phyloP scores from a whole-genome alignment of 2,113 vertebrate species.

The Vulpes vulpes region DNA sequence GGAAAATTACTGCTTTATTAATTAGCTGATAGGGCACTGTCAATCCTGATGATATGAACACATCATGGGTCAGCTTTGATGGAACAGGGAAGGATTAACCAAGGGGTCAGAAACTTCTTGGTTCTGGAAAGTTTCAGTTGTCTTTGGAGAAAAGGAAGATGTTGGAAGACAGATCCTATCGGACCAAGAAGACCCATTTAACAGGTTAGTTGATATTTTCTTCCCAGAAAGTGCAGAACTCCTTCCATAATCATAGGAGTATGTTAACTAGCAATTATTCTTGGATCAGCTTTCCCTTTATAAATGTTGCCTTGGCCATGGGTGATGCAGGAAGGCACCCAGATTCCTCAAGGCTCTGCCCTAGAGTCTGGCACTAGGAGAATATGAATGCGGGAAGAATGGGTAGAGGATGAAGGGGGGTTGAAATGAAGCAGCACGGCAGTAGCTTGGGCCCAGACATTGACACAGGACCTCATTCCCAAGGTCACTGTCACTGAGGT shows the following conservation, averaged over 20 bases:
- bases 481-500: not conserved
- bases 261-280: not conserved
- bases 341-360: not conserved
- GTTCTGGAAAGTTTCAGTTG: slow-evolving; percentile 25
- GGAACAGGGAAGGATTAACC: not conserved
- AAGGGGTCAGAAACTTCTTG: not conserved
- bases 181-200: not conserved
- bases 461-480: not conserved
- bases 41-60: slow-evolving; percentile 7
- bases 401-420: not conserved
- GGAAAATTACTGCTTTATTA: not conserved
- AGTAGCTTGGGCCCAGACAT: not conserved
- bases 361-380: not conserved
- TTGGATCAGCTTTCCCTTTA: slow-evolving; percentile 9
- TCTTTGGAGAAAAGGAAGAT: not conserved
- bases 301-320: not conserved
- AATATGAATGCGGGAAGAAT: not conserved
- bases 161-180: not conserved
- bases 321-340: not conserved
- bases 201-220: slow-evolving; percentile 15
- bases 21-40: not conserved
- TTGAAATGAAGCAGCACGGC: not conserved
- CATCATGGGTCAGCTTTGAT: not conserved
- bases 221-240: not conserved
- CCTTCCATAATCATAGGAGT: not conserved